Base-by-base conservation (phyloP, 2,113 vertebrate species). In the Calyptommatus sinebrachiatus region DNA sequence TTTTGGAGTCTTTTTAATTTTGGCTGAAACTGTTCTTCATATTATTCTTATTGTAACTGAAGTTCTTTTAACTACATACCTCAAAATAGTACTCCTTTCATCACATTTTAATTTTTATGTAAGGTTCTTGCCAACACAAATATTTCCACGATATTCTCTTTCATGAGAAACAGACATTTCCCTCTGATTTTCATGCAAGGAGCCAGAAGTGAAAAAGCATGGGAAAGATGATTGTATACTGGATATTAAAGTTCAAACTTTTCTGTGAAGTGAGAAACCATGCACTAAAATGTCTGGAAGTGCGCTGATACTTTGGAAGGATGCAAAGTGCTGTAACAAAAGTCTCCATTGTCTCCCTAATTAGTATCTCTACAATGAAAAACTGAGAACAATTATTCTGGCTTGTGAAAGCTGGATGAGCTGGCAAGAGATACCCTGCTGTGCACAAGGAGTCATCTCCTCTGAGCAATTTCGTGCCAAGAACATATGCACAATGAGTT, bases 381-480 rank as follows among this genome's bases (percentile, higher is more conserved):
- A 84, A 79, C 66, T 87, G 85, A 87, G 76, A 75, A 89, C 81
- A 91, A 89, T 68, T 45, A 80, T 71, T 76, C 86, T 41, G 87
- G 78, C 84, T 77, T 72, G 83, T 80, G 79, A 88, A 91, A 77
- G 86, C 53, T 67, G 87, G 82, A 90, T 86, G 91, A 91, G 71
- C 76, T 71, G 68, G 76, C 77, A 86, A 86, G 75, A 82, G 89
- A 91, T 67, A 78, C 68, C 89, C 90, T 73, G 66, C 83, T 41
- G 65, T 77, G 83, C 82, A 88, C 28, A 53, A 77, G 63, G 5
- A 79, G 85, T 79, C 71, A 57, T 76, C 84, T 9, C 8, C 65
- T 92, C 83, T 73, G 72, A 16, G 0, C 73, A 76, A 63, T 28
- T 87, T 83, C 86, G 87, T 88, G 80, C 92, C 84, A 66, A 29